Base-by-base conservation (phyloP, 2,797 vertebrate species). In the Lateolabrax maculatus region DNA sequence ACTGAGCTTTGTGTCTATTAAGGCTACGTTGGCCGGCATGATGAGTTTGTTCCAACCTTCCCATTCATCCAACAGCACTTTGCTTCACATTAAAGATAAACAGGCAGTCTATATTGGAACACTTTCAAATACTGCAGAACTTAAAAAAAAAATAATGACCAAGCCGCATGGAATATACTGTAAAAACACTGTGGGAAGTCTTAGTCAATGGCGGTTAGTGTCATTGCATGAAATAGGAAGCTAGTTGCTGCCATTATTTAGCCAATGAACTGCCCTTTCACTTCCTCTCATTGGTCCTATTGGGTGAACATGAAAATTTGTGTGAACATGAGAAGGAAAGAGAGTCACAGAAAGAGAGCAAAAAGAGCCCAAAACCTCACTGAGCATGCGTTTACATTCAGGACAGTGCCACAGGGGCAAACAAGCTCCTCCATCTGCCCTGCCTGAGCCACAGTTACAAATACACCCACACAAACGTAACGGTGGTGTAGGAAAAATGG, bases 351-450 rank as follows among this genome's bases (percentile, higher is more conserved):
- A 70, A 15, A 39, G 16, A 52, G 37, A 79, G 62, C 48, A 72
- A 34, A 71, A 44, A 58, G 37, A 73, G 63, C n/a, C 78, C 60
- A 15, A 78, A 44, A 72, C 83, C 80, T 83, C 74, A 66, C 27
- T 44, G 63, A 86, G 79, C 58, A 73, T 64, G 62, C n/a, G n/a
- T 86, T 70, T 79, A 76, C 69, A 89, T 84, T 85, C 75, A 89
- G 90, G 84, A 83, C 87, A 90, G 67, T 75, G 88, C 91, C 90
- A 69, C 85, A 88, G 90, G 85, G 87, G 80, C 77, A 78, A 84
- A 83, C 82, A 84, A 64, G 46, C 80, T 83, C 73, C 46, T 86
- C 90, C 89, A 86, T 90, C 85, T 90, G 90, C 76, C 77, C 73
- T 79, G 76, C 79, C 66, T 80, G 71, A 3, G 6, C 31, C 31